Evolutionary conservation across 1,140 invertebrate species (phyloP), one percentile per base, ranked within the genome.

Genomic region (Drosophila oshimai): DNA sequence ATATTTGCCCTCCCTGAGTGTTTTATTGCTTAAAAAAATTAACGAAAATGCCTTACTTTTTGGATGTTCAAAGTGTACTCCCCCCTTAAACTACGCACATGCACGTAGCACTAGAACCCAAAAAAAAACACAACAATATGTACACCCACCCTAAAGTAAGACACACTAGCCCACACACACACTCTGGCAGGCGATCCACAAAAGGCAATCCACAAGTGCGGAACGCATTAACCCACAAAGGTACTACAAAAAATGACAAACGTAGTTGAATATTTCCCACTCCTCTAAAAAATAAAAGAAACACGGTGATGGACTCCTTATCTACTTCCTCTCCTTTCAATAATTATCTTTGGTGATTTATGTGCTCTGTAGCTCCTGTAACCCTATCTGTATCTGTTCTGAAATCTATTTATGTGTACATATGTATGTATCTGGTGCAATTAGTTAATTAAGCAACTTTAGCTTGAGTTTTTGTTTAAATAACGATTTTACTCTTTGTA

Each of bases 161-260:
- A 36, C 9, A 36, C 6, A 41, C 6, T 33, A 33, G 37, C 28
- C 36, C 24, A 47, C 26, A 58, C 37, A 33, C 46, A 42, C 15
- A 46, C 24, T 26, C 37, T 31, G 20, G 55, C 39, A 26, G 18
- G 12, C 10, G 36, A 17, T 45, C 20, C 36, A 42, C 33, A 45
- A 20, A 50, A 42, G 36, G 55, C 50, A 72, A 29, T 17, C 42
- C 47, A 54, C 47, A 42, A 29, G 26, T 64, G 49, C 44, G 28
- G 70, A 79, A 41, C 36, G 49, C 61, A 68, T 50, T 41, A 46
- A 54, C 15, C 54, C 51, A 49, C 17, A 72, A 74, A 79, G 76
- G 76, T 79, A 79, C 24, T 57, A 41, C n/a, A 58, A 22, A 26
- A 62, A 42, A 9, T n/a, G n/a, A n/a, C n/a, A 41, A 46, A 34